Percentiles rank a stretch among this genome's conserved stretches.
Evolutionary conservation across 2,797 vertebrate species (phyloP).

Genomic region (Okamejei kenojei): DNA sequence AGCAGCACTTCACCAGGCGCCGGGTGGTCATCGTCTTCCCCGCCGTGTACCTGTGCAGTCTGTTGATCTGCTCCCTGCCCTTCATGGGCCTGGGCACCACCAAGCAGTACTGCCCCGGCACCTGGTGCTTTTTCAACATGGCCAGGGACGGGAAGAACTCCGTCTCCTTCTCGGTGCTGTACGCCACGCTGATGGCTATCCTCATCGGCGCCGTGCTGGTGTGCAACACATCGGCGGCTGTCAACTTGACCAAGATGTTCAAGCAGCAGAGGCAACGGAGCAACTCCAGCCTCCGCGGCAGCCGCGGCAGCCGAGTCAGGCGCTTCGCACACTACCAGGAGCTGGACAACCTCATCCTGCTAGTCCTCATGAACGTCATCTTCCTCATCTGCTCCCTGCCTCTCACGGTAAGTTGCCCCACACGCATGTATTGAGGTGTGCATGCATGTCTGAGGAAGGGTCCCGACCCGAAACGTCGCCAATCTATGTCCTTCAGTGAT

Average conservation of each 20-base stretch:
- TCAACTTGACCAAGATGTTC: conserved; percentile 54
- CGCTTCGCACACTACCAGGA: conserved; percentile 61
- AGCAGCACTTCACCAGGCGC: conserved; percentile 49
- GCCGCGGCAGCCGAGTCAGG: conserved; percentile 9
- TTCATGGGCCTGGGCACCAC: conserved; percentile 53
- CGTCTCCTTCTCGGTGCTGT: conserved; percentile 55
- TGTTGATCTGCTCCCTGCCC: conserved; percentile 57
- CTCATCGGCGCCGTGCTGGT: conserved; percentile 56
- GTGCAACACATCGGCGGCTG: conserved; percentile 61
- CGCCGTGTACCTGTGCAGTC: conserved; percentile 47
- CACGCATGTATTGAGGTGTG: too few species aligned
- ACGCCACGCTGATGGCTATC: conserved; percentile 56
- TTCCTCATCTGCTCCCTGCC: conserved; percentile 84
- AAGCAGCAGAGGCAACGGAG: conserved; percentile 48
- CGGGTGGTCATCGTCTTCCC: conserved; percentile 46
- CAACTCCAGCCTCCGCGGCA: not conserved
- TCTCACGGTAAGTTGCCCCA: conserved; percentile 70
- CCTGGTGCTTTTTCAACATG: conserved; percentile 59
- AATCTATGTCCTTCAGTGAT: too few species aligned
- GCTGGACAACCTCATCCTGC: conserved; percentile 76
- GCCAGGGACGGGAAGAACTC: not conserved
- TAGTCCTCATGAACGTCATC: conserved; percentile 81
- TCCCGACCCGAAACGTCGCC: too few species aligned
- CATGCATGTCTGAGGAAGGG: too few species aligned
- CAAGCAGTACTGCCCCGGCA: conserved; percentile 64